Base-by-base conservation (phyloP, 2,113 vertebrate species). In the Tauraco erythrolophus region DNA sequence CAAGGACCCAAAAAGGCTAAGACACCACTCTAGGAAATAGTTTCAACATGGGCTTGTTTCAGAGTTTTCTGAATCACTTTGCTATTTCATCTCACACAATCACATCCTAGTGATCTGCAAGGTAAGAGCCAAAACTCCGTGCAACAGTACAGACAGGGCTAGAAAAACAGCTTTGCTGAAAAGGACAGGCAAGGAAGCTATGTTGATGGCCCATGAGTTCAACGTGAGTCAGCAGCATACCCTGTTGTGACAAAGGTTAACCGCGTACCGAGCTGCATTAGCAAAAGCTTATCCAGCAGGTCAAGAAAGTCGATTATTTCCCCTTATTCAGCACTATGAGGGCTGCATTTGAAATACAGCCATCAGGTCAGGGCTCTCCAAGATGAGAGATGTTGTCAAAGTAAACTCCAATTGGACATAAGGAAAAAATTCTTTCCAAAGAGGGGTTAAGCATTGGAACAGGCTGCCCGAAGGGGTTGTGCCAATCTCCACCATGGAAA, bases 271-370 rank as follows among this genome's bases (percentile, higher is more conserved):
- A 31, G 65, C 77, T 91, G 72, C 77, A 95, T 65, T 71, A 88
- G 74, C 87, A 93, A 94, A 93, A 95, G 30, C 60, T 71, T 75
- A 89, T 84, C 48, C 84, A 96, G 77, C 81, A 79, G 57, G 66
- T 93, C 81, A 94, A 71, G 27, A 39, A 71, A 89, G 77, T 65
- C 1, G 0, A 85, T 94, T 93, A 64, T 93, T 93, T 84, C 27
- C 61, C 77, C 89, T 89, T 88, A 82, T 84, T 94, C 93, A 96
- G 93, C 81, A 61, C 61, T 68, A 71, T 18, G 57, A 65, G 94
- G n/a, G 53, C 61, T 57, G 56, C 57, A 72, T 71, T 64, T 94
- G 48, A 96, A 96, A 89, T 53, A 54, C 18, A 89, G 57, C 0
- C 2, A 84, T 64, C 0, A 2, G 57, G 41, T 81, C 87, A 92